Conservation (phyloP, 2,888 invertebrate species). For the Strigamia maritima region DNA sequence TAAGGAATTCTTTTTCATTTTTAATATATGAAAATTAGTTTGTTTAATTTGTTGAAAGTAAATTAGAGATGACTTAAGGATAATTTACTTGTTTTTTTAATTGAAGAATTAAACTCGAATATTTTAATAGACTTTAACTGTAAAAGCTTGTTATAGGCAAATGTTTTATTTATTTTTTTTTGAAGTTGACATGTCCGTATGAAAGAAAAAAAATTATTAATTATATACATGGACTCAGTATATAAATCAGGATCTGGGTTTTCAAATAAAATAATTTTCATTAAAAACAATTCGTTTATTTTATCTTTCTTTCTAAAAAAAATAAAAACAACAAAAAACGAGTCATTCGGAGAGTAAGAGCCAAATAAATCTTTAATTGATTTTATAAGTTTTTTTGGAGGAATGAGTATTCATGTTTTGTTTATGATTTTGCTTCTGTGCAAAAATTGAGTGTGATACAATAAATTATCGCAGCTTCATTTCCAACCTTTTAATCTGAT, state of each 20-base stretch:
- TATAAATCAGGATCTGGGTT: not conserved
- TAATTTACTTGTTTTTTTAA: too few relatives aligned
- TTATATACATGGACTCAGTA: not conserved
- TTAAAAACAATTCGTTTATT: too few relatives aligned
- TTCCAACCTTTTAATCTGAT: conserved; percentile 31
- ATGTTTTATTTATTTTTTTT: not conserved
- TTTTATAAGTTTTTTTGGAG: not conserved
- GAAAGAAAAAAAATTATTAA: not conserved
- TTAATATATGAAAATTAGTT: not conserved
- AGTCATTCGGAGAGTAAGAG: too few relatives aligned
- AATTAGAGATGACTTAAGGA: not conserved
- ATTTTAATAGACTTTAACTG: not conserved
- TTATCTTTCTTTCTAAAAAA: too few relatives aligned
- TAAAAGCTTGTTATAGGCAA: not conserved
- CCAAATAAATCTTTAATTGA: not conserved
- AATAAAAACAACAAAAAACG: too few relatives aligned
- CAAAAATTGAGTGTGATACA: conserved; percentile 13
- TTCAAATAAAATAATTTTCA: too few relatives aligned
- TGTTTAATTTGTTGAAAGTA: not conserved
- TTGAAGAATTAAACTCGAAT: too few relatives aligned
- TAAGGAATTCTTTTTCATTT: not conserved
- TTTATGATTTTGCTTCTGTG: conserved; percentile 7
- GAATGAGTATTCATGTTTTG: conserved; percentile 2
- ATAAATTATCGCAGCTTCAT: not conserved
- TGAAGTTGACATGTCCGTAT: not conserved